Base-by-base conservation (phyloP, 92 coral and sea anemone genomes). In the Micromussa lordhowensis region DNA sequence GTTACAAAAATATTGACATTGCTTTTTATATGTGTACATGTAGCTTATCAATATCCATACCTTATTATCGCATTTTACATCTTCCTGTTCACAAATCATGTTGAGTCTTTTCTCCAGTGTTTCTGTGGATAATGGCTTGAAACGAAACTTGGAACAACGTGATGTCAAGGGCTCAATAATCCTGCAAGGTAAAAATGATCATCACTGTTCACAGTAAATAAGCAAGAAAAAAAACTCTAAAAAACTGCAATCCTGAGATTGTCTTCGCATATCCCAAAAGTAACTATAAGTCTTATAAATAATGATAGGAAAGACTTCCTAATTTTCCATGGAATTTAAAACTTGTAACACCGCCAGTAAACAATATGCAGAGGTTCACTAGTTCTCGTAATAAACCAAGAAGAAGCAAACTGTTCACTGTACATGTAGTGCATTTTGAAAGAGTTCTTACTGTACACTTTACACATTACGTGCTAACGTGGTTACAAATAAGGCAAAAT, bases 91-190 rank as follows among this genome's bases (percentile, higher is more conserved):
- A 91, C 99, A 94, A 82, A 97, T 97, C 74, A 93, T 94, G 70
- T 94, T 95, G 34, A 97, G 92, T 87, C 95, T 88, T 77, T 92
- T 95, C 53, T 95, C 96, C 11, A 97, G 90, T 9, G 96, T 83
- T 4, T 86, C 94, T 40, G 93, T 80, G 63, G 91, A 89, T 76
- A 97, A 85, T 69, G 99, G 98, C 68, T 97, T 97, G 73, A 97
- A 97, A 31, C 99, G 96, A 87, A 97, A 97, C 94, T 97, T 97
- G 54, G 99, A 97, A 84, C 99, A 97, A 49, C 99, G 92, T 30
- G 99, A 97, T 22, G 99, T 97, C 75, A 97, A 92, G 16, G 99
- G 99, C 88, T 97, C 99, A 86, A 97, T 97, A 51, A 97, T 97
- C 76, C 99, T 97, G 84, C 70, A 73, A 73, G n/a, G 19, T 35